Percentiles rank a stretch among this genome's conserved stretches.
These are phyloP conservation scores for Psophia crepitans DNA, from an alignment of 2,113 vertebrate species.

Conservation along the genomic window DNA sequence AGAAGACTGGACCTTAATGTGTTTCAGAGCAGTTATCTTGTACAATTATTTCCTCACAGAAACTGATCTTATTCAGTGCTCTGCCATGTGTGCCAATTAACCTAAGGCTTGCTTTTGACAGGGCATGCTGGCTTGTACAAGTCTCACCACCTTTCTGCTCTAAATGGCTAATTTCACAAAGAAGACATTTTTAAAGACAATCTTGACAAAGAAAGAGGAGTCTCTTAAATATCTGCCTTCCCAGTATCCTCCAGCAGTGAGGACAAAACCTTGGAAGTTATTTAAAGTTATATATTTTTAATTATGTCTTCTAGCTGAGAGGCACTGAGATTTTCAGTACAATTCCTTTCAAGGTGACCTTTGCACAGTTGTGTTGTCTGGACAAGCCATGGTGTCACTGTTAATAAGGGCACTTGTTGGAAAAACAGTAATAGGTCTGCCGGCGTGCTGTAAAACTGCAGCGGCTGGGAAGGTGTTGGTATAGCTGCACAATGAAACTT, in stretches of 20 bases:
- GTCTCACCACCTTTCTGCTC: neutral
- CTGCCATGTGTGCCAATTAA: neutral
- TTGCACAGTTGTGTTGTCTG: neutral
- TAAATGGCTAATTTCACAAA: neutral
- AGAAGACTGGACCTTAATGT: neutral
- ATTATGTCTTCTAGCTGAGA: neutral
- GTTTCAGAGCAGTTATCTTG: neutral
- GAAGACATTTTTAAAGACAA: neutral
- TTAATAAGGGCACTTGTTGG: neutral
- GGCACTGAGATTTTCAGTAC: neutral
- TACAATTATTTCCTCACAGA: neutral
- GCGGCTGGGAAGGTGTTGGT: neutral
- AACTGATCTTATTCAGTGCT: neutral
- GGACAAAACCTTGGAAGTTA: neutral
- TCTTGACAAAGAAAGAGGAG: neutral
- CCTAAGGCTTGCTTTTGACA: neutral
- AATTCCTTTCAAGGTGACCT: slow-evolving; percentile 1
- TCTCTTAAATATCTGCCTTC: neutral
- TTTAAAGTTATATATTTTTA: neutral
- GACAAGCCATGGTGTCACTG: neutral
- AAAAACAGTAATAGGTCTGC: neutral
- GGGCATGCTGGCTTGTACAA: neutral
- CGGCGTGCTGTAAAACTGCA: neutral
- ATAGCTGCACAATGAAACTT: neutral
- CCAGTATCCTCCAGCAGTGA: neutral